A percentile compares a stretch with the other conserved stretches of the same genome.
Conservation (phyloP, 2,113 vertebrate species). For the Ophiodon elongatus region DNA sequence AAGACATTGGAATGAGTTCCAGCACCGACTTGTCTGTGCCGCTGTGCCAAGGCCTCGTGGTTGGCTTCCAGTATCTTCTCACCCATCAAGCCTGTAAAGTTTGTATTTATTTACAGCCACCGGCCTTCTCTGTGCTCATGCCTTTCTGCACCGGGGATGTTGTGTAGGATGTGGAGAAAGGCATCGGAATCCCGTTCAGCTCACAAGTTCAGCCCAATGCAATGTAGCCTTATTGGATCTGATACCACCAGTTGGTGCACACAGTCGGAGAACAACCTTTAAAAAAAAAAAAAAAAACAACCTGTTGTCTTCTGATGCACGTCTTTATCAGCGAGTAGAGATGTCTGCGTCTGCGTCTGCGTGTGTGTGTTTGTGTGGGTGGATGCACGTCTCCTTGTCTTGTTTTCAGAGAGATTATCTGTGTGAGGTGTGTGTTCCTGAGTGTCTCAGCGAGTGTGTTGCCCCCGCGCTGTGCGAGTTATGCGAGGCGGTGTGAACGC, state of each 20-base stretch:
- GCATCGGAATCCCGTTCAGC: conserved; percentile 1
- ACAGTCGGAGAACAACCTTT: conserved; percentile 39
- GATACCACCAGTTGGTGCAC: conserved; percentile 9
- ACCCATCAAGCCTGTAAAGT: conserved; percentile 17
- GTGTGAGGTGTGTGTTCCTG: conserved; percentile 36
- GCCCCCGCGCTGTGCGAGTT: conserved; percentile 3
- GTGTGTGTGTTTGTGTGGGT: conserved; percentile 2
- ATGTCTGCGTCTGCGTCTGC: not conserved
- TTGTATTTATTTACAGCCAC: not conserved
- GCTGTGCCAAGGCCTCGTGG: conserved; percentile 4
- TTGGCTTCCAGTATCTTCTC: conserved; percentile 8
- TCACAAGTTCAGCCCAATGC: conserved; percentile 11
- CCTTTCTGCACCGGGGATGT: not conserved
- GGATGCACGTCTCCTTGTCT: conserved; percentile 34
- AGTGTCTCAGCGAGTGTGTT: conserved; percentile 39
- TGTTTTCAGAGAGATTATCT: conserved; percentile 33
- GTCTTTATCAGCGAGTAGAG: conserved; percentile 26
- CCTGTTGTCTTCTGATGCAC: conserved; percentile 24
- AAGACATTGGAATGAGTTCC: conserved; percentile 43
- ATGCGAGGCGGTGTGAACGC: conserved; percentile 25
- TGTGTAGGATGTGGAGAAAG: conserved; percentile 5
- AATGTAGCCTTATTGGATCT: conserved; percentile 1
- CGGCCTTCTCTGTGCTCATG: conserved; percentile 18
- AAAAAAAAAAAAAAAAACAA: no score
- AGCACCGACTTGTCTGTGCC: conserved; percentile 19